A percentile compares a stretch with the other conserved stretches of the same genome.
Evolutionary conservation across 1,140 invertebrate genomes (phyloP).

Genomic region (Drosophila malerkotliana): DNA sequence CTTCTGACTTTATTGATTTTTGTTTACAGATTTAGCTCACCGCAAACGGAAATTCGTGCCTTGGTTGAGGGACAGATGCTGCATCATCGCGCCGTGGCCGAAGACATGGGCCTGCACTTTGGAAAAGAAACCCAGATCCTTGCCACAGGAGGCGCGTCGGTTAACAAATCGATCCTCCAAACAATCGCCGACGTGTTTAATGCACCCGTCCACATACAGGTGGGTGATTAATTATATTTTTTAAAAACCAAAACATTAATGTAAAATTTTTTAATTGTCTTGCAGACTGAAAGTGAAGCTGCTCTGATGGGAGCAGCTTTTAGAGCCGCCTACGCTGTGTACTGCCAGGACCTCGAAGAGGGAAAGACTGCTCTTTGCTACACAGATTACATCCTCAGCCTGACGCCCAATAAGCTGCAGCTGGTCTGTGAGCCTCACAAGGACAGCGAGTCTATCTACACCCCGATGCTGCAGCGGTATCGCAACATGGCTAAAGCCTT

Average conservation of each 20-base stretch:
- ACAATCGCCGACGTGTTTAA: slow-evolving; percentile 96
- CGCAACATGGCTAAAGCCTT: slow-evolving; percentile 83
- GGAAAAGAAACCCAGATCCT: slow-evolving; percentile 86
- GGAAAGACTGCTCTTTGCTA: slow-evolving; percentile 35
- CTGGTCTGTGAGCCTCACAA: slow-evolving; percentile 87
- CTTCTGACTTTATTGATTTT: neutral
- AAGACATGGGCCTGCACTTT: slow-evolving; percentile 91
- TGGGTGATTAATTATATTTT: slow-evolving; percentile 72
- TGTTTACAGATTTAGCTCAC: slow-evolving; percentile 71
- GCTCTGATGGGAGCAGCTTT: slow-evolving; percentile 93
- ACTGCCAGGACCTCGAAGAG: slow-evolving; percentile 43
- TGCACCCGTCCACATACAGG: slow-evolving; percentile 93
- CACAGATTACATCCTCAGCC: slow-evolving; percentile 68
- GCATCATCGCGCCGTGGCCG: slow-evolving; percentile 91
- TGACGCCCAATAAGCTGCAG: slow-evolving; percentile 70
- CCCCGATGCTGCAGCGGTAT: slow-evolving; percentile 87
- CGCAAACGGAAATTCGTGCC: slow-evolving; percentile 94
- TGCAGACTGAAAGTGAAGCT: slow-evolving; percentile 90
- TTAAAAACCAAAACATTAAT: too few relatives aligned
- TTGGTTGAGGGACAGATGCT: slow-evolving; percentile 96
- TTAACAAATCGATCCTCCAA: slow-evolving; percentile 93
- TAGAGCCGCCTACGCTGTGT: slow-evolving; percentile 89
- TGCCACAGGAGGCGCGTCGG: slow-evolving; percentile 96
- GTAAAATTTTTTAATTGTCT: neutral
- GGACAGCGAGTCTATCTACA: slow-evolving; percentile 88